A percentile compares a stretch with the other conserved stretches of the same genome.
Evolutionary conservation across 2,888 invertebrate species (phyloP).

Genomic region (Macrophya alboannulata): DNA sequence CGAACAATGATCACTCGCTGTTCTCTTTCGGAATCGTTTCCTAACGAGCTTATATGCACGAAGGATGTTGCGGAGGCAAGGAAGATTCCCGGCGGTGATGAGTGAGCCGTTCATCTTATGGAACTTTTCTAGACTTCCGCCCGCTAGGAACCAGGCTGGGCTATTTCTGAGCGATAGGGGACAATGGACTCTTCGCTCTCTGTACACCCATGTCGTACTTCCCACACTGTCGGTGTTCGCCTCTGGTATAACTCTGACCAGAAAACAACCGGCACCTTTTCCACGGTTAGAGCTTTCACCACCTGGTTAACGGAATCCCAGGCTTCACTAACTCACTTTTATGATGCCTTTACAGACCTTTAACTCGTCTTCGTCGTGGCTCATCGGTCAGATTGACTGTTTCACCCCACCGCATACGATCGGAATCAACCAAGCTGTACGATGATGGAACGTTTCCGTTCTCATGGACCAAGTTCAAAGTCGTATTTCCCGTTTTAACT

Average conservation of each 20-base stretch:
- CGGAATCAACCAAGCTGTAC: background rate
- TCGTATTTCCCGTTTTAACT: background rate
- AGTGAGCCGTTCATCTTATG: conserved; percentile 40
- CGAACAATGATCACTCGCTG: background rate
- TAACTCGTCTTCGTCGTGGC: background rate
- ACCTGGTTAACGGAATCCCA: conserved; percentile 49
- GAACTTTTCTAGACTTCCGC: conserved; percentile 42
- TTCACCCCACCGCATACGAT: background rate
- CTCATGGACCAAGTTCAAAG: background rate
- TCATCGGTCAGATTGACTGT: conserved; percentile 19
- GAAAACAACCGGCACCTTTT: conserved; percentile 22
- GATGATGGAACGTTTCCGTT: background rate
- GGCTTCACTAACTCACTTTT: conserved; percentile 35
- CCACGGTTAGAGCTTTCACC: conserved; percentile 33
- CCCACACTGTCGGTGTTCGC: conserved; percentile 28
- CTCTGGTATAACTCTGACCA: background rate
- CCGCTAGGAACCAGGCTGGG: conserved; percentile 31
- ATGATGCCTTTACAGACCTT: conserved; percentile 22
- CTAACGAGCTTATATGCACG: background rate
- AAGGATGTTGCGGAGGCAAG: background rate
- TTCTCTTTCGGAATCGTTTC: background rate
- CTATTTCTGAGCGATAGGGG: conserved; percentile 50
- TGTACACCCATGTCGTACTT: conserved; percentile 24
- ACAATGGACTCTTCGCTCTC: conserved; percentile 45
- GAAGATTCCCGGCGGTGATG: conserved; percentile 15